phyloP scores from a whole-genome alignment of 2,888 invertebrate species.

The Mechanitis mazaeus region DNA sequence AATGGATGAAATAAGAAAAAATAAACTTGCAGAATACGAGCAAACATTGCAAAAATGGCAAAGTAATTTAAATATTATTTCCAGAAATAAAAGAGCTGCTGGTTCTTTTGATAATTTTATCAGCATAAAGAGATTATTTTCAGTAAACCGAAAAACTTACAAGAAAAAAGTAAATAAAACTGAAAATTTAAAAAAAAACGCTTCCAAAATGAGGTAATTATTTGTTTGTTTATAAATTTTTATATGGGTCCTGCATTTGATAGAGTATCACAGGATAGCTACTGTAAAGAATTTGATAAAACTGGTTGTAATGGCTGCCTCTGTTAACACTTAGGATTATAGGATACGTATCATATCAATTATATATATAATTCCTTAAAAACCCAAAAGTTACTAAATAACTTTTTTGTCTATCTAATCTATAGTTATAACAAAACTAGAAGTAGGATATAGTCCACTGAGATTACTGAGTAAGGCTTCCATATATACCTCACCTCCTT shows the following conservation, averaged over 20 bases:
- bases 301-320: no score
- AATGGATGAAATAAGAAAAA: conserved; percentile 38
- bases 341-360: no score
- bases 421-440: no score
- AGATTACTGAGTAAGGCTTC: no score
- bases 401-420: no score
- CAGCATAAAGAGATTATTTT: conserved; percentile 55
- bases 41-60: conserved; percentile 53
- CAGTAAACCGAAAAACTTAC: conserved; percentile 49
- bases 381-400: no score
- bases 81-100: conserved; percentile 41
- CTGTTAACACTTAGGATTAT: no score
- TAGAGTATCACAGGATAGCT: no score
- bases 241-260: background rate
- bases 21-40: conserved; percentile 42
- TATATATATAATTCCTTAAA: no score
- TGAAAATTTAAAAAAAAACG: background rate
- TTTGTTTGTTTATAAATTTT: background rate
- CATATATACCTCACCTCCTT: no score
- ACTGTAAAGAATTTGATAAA: no score
- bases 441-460: no score
- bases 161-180: conserved; percentile 36
- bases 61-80: conserved; percentile 38
- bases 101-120: conserved; percentile 30
- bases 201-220: conserved; percentile 5